Base-by-base conservation (phyloP, 2,113 vertebrate species). In the Hippocampus zosterae region DNA sequence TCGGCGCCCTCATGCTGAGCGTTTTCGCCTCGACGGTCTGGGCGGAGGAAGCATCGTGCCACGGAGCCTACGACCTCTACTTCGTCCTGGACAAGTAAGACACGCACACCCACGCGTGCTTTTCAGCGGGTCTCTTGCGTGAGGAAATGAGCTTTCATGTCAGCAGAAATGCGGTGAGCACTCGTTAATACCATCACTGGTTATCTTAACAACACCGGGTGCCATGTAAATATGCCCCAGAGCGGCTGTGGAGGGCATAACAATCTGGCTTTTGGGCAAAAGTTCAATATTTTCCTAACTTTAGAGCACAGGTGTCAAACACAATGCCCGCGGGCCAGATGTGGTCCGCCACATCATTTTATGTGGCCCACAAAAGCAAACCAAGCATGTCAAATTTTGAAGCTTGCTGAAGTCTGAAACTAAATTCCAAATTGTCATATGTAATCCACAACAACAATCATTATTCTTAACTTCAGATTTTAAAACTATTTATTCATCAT, bases 71-170 rank as follows among this genome's bases (percentile, higher is more conserved):
- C 83, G 95, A 97, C 76, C 88, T 96, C 60, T 96, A 96, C 90
- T 96, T 96, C 69, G 94, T 97, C n/a, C 56, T 97, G 48, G 96
- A 97, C 91, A 95, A 90, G 95, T 96, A 88, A 93, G 94, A 48
- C 46, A 6, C 13, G 3, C 29, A 33, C 29, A 33, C 3, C 29
- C 44, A 4, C 44, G 3, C 46, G 16, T 2, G 25, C 25, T 27
- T 27, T 27, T 27, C 25, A 27, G 25, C 25, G 25, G 25, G 25
- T 27, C 25, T 27, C 25, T 27, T 27, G 25, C 46, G 13, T 15
- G 10, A 55, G 16, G 3, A 55, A 55, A 55, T 27, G 55, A 12
- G 3, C 23, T 23, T 5, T 25, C 3, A 23, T 3, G n/a, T 25
- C 3, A 10, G 12, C 23, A 60, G 3, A 56, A 56, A 27, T 15